Conservation (phyloP, 2,113 vertebrate genomes). For the Microcebus ravelobensis region DNA sequence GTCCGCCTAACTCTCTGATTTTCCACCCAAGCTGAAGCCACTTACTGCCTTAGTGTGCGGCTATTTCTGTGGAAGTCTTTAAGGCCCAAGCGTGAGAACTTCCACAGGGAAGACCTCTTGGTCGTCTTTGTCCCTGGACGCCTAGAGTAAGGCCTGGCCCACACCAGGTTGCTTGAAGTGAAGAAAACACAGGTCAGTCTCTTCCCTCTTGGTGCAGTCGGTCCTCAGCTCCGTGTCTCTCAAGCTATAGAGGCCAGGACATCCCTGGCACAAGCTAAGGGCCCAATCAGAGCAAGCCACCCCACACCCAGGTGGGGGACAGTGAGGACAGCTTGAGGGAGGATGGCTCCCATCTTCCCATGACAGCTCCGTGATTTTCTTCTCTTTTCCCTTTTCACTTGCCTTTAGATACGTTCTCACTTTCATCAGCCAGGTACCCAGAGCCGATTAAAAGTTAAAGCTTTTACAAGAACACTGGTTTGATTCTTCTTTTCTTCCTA, state of each 20-base stretch:
- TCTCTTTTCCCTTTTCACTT: background rate
- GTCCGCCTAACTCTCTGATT: background rate
- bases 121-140: background rate
- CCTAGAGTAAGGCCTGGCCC: background rate
- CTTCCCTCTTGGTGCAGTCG: background rate
- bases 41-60: background rate
- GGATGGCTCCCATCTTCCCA: background rate
- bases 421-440: slow-evolving; percentile 69
- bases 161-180: background rate
- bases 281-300: background rate
- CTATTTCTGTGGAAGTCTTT: background rate
- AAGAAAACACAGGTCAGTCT: background rate
- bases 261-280: background rate
- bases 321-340: background rate
- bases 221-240: background rate
- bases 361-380: background rate
- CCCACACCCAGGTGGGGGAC: background rate
- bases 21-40: background rate
- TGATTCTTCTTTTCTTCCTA: slow-evolving; percentile 69
- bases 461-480: slow-evolving; percentile 61
- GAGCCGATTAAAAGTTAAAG: slow-evolving; percentile 73
- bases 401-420: slow-evolving; percentile 54
- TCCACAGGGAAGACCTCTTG: background rate
- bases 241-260: background rate
- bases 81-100: background rate